Conservation (phyloP, 2,113 vertebrate genomes). For the Acanthisitta chloris region DNA sequence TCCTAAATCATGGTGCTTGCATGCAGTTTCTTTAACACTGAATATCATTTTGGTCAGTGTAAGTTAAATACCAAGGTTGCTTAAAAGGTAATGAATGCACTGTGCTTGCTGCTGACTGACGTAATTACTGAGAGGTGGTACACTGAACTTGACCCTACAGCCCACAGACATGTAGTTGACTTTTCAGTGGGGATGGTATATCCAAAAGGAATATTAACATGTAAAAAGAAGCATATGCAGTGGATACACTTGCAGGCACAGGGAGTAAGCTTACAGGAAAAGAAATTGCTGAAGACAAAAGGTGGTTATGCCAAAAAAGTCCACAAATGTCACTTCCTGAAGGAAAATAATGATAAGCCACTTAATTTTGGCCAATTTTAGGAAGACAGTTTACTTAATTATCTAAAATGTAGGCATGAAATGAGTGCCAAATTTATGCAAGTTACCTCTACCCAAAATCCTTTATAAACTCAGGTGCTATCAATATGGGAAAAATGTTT, state of each 20-base stretch:
- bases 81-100: constrained; percentile 1
- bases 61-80: neutral
- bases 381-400: neutral
- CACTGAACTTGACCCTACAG: neutral
- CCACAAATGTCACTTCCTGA: neutral
- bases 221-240: neutral
- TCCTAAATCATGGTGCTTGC: neutral
- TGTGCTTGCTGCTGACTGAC: neutral
- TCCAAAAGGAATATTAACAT: neutral
- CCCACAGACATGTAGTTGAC: neutral
- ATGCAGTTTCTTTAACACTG: neutral
- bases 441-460: neutral
- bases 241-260: neutral
- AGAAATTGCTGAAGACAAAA: neutral
- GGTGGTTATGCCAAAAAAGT: neutral
- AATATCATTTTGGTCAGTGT: neutral
- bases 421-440: neutral
- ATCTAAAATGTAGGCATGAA: neutral
- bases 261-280: neutral
- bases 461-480: neutral
- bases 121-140: neutral
- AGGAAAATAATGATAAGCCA: neutral
- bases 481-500: neutral
- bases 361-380: neutral
- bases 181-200: neutral